Conservation (phyloP, 1,140 invertebrate genomes). For the Uloborus diversus region DNA sequence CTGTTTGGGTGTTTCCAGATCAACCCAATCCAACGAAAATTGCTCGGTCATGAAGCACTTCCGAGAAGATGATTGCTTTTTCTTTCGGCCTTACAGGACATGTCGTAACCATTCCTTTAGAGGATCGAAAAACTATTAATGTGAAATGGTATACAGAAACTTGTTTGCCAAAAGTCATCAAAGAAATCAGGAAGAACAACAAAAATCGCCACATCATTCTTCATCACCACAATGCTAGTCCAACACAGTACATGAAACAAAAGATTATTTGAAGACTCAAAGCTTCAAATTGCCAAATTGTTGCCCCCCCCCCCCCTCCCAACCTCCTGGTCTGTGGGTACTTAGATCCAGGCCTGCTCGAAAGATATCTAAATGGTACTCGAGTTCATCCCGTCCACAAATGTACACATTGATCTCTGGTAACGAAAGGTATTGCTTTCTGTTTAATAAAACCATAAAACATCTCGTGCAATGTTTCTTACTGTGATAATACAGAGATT, state of each 20-base stretch:
- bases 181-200: slow-evolving; percentile 14
- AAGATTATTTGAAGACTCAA: not conserved
- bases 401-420: too few species aligned
- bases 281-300: not conserved
- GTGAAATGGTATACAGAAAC: slow-evolving; percentile 59
- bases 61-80: slow-evolving; percentile 60
- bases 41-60: slow-evolving; percentile 60
- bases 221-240: not conserved
- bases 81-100: slow-evolving; percentile 10
- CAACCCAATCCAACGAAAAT: slow-evolving; percentile 62
- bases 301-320: too few species aligned
- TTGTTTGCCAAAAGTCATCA: slow-evolving; percentile 14
- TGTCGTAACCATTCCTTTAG: slow-evolving; percentile 58
- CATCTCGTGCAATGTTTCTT: too few species aligned
- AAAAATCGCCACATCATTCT: not conserved
- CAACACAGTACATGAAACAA: not conserved
- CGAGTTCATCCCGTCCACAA: too few species aligned
- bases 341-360: too few species aligned
- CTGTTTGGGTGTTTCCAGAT: slow-evolving; percentile 61
- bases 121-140: slow-evolving; percentile 59
- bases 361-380: too few species aligned
- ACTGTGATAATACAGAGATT: too few species aligned
- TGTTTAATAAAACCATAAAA: too few species aligned
- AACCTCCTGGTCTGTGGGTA: too few species aligned
- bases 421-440: too few species aligned